phyloP scores from a whole-genome alignment of 1,140 invertebrate species.

The Eciton burchellii region DNA sequence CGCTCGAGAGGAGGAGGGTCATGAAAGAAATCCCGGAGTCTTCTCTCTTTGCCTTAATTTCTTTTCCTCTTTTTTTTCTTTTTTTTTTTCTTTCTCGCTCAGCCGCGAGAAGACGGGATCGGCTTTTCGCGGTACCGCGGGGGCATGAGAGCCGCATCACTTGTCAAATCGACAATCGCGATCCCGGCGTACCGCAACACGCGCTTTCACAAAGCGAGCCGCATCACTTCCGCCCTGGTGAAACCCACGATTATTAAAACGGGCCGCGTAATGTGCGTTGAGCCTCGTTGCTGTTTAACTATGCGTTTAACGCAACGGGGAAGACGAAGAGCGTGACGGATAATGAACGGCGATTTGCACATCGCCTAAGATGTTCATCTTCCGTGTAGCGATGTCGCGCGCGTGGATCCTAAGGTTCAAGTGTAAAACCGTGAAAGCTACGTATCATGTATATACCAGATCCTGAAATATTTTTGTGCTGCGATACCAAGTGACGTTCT shows the following conservation, averaged over 20 bases:
- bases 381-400: constrained; percentile 13
- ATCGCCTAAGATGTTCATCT: constrained; percentile 28
- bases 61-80: too few relatives aligned
- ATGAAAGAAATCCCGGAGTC: too few relatives aligned
- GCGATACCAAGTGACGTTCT: background rate
- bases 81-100: too few relatives aligned
- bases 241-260: constrained; percentile 47
- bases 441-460: background rate
- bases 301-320: constrained; percentile 22
- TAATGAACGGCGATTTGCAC: constrained; percentile 9
- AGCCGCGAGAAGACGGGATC: too few relatives aligned
- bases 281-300: background rate
- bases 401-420: constrained; percentile 11
- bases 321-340: background rate
- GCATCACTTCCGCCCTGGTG: constrained; percentile 52
- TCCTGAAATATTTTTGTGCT: constrained; percentile 31
- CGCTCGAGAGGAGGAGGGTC: too few relatives aligned
- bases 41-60: too few relatives aligned
- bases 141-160: too few relatives aligned
- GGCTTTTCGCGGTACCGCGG: too few relatives aligned
- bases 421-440: constrained; percentile 36
- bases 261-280: background rate
- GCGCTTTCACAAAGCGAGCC: constrained; percentile 45
- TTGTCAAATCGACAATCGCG: constrained; percentile 14
- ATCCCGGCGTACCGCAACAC: constrained; percentile 2